These are phyloP conservation scores for Procambarus clarkii DNA, from an alignment of 1,140 invertebrate genomes.

Conservation along the genomic window DNA sequence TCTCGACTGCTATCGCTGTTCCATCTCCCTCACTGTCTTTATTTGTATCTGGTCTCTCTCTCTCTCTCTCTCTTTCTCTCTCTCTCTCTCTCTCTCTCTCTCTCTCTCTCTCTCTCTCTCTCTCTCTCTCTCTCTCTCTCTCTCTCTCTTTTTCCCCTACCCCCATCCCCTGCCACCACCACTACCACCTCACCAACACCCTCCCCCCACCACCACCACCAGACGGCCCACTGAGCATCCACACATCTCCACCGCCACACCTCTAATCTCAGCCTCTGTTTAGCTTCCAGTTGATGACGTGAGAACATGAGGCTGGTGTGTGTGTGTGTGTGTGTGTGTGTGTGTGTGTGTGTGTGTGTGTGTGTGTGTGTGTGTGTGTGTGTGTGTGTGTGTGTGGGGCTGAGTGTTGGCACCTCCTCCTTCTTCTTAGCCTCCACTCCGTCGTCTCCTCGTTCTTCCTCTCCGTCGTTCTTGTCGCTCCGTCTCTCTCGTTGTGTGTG, in stretches of 20 bases:
- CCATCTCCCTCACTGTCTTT: too few relatives aligned
- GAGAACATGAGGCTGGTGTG: background rate
- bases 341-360: fast-evolving
- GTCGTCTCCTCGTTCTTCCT: background rate
- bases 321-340: fast-evolving
- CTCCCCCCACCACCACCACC: background rate
- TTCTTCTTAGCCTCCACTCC: background rate
- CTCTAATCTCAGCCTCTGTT: slow-evolving; percentile 2
- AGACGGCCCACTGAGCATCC: background rate
- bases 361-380: fast-evolving
- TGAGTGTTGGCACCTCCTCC: background rate
- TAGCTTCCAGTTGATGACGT: slow-evolving; percentile 10
- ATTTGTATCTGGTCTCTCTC: too few relatives aligned
- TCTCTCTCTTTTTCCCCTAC: background rate
- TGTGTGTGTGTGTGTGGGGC: fast-evolving
- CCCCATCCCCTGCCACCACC: too few relatives aligned
- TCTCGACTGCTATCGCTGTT: too few relatives aligned
- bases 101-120: background rate
- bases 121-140: background rate
- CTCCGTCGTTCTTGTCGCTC: background rate
- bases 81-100: background rate
- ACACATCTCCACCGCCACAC: background rate
- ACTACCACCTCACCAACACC: too few relatives aligned
- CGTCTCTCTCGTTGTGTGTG: background rate
- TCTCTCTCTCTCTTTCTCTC: too few relatives aligned